These are phyloP conservation scores for Microtus pennsylvanicus DNA, from an alignment of 2,113 vertebrate species.

Conservation along the genomic window DNA sequence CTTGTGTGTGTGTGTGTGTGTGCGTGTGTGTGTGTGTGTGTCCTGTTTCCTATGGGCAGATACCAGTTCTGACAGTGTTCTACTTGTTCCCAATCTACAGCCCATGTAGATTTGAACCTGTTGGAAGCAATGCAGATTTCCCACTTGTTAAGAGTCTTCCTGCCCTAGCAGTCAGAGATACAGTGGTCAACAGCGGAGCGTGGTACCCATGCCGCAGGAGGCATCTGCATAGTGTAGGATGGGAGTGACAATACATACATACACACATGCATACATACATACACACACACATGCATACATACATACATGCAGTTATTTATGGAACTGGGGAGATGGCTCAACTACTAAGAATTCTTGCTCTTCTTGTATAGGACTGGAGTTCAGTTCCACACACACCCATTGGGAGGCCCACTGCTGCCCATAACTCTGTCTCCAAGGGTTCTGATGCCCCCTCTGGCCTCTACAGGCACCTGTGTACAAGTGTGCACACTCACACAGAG, in stretches of 20 bases:
- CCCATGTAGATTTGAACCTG: rapidly evolving
- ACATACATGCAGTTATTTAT: background rate
- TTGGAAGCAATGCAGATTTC: rapidly evolving
- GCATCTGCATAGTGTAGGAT: background rate
- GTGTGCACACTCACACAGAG: background rate
- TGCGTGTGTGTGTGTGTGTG: too few species aligned
- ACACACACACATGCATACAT: background rate
- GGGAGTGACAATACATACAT: background rate
- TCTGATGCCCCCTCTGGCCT: background rate
- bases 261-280: background rate
- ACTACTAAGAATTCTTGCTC: too few species aligned
- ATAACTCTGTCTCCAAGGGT: too few species aligned
- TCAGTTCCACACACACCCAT: background rate
- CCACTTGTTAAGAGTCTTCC: background rate
- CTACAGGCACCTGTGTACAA: background rate
- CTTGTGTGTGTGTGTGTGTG: background rate
- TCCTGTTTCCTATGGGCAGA: background rate
- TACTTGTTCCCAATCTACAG: background rate
- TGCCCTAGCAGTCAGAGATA: background rate
- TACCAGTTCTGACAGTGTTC: background rate
- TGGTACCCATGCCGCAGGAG: too few species aligned
- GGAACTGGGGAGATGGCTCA: background rate
- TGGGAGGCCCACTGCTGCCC: background rate
- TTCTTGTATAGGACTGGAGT: background rate
- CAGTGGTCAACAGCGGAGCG: background rate